Conservation (phyloP, 2,797 vertebrate species). For the Amblyraja radiata region DNA sequence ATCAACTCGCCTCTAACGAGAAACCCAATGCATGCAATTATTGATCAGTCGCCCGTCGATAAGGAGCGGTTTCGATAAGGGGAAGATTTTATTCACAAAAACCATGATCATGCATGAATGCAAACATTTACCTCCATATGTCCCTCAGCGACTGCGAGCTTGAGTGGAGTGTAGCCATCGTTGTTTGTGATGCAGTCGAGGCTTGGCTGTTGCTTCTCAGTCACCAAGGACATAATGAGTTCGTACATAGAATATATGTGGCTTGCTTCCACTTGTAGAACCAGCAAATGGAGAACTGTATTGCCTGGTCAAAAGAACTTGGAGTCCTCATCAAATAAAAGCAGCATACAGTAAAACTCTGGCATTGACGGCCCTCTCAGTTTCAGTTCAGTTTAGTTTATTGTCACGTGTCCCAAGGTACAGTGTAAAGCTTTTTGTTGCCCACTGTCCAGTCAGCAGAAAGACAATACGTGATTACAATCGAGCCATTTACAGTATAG, state of each 20-base stretch:
- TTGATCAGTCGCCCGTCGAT: background rate
- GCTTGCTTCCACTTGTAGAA: background rate
- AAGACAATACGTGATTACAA: no score
- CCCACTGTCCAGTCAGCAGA: no score
- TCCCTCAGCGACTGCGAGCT: background rate
- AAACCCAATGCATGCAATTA: background rate
- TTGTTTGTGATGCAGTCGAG: conserved; percentile 21
- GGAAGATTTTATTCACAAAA: background rate
- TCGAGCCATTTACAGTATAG: no score
- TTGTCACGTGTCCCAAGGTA: no score
- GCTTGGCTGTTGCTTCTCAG: background rate
- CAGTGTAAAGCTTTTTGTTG: no score
- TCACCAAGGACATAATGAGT: conserved; percentile 36
- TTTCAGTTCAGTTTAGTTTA: no score
- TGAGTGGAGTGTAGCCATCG: background rate
- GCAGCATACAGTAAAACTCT: no score
- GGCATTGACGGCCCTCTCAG: no score
- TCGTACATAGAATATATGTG: background rate
- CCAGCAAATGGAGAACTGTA: background rate
- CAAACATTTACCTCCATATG: background rate
- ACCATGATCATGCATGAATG: background rate
- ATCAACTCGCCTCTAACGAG: background rate
- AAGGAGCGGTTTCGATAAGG: background rate
- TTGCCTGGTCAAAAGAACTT: conserved; percentile 3
- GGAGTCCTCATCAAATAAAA: background rate